A percentile compares a stretch with the other conserved stretches of the same genome.
Evolutionary conservation across 30 jellyfish, hydroid and myxozoan species (phyloP).

Genomic region (Turritopsis rubra): DNA sequence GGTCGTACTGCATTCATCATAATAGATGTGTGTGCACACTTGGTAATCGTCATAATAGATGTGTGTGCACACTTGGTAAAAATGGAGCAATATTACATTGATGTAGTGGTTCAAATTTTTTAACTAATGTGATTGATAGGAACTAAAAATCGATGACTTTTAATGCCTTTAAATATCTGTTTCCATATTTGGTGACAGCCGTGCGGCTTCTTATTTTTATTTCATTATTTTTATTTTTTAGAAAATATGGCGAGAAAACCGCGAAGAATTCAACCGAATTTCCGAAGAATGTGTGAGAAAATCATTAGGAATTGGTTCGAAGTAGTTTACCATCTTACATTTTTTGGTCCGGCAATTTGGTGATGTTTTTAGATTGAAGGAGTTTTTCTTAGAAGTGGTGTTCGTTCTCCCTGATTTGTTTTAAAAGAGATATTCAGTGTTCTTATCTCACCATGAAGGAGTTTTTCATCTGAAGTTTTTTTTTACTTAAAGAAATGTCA

Average conservation of each 20-base stretch:
- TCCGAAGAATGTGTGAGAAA: constrained; percentile 78
- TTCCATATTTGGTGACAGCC: background rate
- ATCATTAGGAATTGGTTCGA: constrained; percentile 56
- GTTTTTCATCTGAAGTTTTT: too few species aligned
- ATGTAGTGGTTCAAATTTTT: background rate
- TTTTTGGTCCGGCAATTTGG: background rate
- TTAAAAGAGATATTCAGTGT: too few species aligned
- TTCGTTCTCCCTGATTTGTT: too few species aligned
- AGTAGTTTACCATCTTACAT: background rate
- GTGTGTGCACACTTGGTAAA: background rate
- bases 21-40: too few species aligned
- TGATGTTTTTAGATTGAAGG: too few species aligned
- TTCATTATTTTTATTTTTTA: constrained; percentile 22
- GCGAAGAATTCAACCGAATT: constrained; percentile 50
- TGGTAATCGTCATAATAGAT: too few species aligned
- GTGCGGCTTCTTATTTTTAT: background rate
- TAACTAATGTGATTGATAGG: background rate
- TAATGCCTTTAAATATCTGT: background rate
- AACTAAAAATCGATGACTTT: background rate
- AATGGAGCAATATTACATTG: background rate
- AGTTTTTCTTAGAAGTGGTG: too few species aligned
- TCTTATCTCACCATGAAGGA: too few species aligned
- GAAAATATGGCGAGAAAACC: constrained; percentile 91
- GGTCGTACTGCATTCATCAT: too few species aligned
- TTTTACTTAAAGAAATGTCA: too few species aligned